Percentiles rank a stretch among this genome's conserved stretches.
These are phyloP conservation scores for Siniperca scherzeri DNA, from an alignment of 2,797 vertebrate species.

Conservation along the genomic window DNA sequence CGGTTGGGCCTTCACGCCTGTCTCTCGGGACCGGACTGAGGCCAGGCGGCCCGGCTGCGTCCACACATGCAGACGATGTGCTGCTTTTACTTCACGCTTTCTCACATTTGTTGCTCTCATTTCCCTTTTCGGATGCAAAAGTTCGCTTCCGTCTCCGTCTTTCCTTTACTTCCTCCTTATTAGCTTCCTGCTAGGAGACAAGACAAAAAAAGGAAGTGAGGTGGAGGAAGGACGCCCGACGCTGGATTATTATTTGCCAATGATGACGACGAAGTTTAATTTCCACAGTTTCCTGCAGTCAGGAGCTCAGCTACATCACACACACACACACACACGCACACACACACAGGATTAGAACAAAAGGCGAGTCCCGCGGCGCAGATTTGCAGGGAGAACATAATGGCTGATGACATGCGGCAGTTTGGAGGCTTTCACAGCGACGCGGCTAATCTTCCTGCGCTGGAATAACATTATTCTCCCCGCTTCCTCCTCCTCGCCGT, in stretches of 20 bases:
- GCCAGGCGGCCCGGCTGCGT: constrained; percentile 11
- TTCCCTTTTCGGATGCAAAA: too few species aligned
- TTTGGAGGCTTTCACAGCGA: constrained; percentile 59
- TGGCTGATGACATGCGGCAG: constrained; percentile 60
- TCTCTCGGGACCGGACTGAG: constrained; percentile 11
- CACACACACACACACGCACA: constrained; percentile 32
- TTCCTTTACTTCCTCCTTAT: neutral
- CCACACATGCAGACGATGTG: too few species aligned
- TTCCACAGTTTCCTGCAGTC: constrained; percentile 19
- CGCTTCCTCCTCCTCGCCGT: constrained; percentile 31
- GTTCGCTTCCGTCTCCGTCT: too few species aligned
- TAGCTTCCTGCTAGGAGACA: neutral
- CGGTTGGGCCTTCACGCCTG: constrained; percentile 35
- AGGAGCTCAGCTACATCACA: neutral
- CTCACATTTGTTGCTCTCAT: too few species aligned
- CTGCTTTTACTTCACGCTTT: too few species aligned
- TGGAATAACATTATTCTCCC: constrained; percentile 58
- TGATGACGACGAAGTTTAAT: constrained; percentile 12
- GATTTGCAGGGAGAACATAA: constrained; percentile 59
- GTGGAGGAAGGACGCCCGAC: constrained; percentile 1
- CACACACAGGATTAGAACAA: constrained; percentile 56
- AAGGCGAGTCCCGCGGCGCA: constrained; percentile 57
- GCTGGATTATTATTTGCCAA: constrained; percentile 22
- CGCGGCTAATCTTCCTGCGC: constrained; percentile 57
- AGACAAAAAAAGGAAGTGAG: constrained; percentile 11